Conservation (phyloP, 2,113 vertebrate genomes). For the Gadus macrocephalus region DNA sequence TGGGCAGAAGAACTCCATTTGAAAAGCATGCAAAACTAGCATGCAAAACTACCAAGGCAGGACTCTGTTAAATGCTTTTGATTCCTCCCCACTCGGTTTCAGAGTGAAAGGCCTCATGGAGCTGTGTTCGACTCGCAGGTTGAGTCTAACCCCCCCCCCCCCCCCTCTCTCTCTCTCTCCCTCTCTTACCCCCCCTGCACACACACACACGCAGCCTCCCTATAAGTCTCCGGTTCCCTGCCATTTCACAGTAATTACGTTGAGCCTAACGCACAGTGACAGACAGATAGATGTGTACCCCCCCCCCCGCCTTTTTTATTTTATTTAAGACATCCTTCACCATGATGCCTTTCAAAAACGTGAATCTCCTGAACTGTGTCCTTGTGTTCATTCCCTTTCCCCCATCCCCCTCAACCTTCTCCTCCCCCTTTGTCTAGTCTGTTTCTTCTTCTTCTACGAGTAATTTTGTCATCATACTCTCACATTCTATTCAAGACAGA, state of each 20-base stretch:
- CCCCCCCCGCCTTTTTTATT: slow-evolving; percentile 28
- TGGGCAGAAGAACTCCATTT: too few relatives aligned
- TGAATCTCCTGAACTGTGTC: too few relatives aligned
- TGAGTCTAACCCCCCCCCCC: slow-evolving; percentile 47
- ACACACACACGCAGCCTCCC: slow-evolving; percentile 39
- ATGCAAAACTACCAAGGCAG: too few relatives aligned
- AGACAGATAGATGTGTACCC: slow-evolving; percentile 33
- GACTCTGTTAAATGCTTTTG: neutral
- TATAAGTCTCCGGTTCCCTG: slow-evolving; percentile 51
- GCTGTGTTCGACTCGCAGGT: slow-evolving; percentile 55
- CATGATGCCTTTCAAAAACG: too few relatives aligned
- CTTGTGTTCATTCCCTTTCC: too few relatives aligned
- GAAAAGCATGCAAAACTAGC: too few relatives aligned
- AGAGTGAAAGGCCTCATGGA: slow-evolving; percentile 12
- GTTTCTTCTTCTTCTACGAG: too few relatives aligned
- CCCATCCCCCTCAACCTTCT: too few relatives aligned
- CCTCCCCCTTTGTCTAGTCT: too few relatives aligned
- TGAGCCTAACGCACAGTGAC: slow-evolving; percentile 69
- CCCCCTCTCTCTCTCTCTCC: slow-evolving; percentile 18
- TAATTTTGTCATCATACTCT: too few relatives aligned
- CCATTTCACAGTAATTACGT: slow-evolving; percentile 71
- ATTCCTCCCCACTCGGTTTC: neutral
- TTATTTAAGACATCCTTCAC: too few relatives aligned
- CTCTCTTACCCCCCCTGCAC: neutral
- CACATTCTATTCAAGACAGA: too few relatives aligned